These are phyloP conservation scores for Polypedilum pembai DNA, from an alignment of 1,140 invertebrate genomes.

Conservation along the genomic window DNA sequence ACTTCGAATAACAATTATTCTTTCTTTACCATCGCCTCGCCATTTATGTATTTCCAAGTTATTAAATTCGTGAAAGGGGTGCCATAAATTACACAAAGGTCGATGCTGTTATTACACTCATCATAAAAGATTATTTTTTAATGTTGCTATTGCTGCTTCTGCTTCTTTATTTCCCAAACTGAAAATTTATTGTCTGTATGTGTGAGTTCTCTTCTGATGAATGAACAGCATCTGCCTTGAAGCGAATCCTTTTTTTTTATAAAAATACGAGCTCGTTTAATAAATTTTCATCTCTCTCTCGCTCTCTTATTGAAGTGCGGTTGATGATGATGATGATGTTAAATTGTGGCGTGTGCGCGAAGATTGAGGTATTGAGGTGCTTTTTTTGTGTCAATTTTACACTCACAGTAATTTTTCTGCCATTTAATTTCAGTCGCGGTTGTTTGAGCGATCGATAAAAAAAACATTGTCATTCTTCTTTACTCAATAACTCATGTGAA, in stretches of 20 bases:
- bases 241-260: neutral
- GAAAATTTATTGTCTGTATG: neutral
- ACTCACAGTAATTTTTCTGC: too few relatives aligned
- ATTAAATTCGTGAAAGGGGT: neutral
- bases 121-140: neutral
- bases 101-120: neutral
- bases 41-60: neutral
- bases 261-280: neutral
- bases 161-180: neutral
- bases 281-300: too few relatives aligned
- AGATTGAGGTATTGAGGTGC: neutral
- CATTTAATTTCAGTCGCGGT: too few relatives aligned
- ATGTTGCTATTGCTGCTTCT: neutral
- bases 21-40: neutral
- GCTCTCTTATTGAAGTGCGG: neutral
- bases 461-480: too few relatives aligned
- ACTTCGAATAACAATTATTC: constrained; percentile 5
- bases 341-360: neutral
- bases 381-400: neutral
- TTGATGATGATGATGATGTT: neutral
- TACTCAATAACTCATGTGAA: too few relatives aligned
- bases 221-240: neutral
- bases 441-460: too few relatives aligned
- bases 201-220: neutral
- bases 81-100: neutral